Percentiles rank a stretch among this genome's conserved stretches.
phyloP scores from a whole-genome alignment of 2,888 invertebrate species.

The Dyspetes luteomarginatus region DNA sequence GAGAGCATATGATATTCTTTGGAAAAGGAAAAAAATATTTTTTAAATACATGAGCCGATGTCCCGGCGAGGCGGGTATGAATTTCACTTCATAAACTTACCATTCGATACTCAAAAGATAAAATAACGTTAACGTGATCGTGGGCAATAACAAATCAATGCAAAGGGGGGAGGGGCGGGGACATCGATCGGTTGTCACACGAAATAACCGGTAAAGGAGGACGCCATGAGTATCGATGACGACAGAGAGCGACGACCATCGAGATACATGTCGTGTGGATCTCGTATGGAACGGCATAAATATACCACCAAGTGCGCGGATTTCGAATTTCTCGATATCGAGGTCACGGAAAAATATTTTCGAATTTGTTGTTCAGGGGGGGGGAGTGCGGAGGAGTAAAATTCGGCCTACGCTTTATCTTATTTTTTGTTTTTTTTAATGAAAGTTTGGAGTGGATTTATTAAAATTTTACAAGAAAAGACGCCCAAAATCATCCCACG shows the following conservation, averaged over 20 bases:
- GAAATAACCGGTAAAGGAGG: slow-evolving; percentile 32
- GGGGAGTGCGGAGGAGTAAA: neutral
- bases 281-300: slow-evolving; percentile 9
- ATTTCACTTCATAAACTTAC: slow-evolving; percentile 40
- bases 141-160: slow-evolving; percentile 10
- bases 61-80: slow-evolving; percentile 2
- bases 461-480: no score
- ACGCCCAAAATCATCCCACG: no score
- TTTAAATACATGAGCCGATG: neutral
- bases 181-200: slow-evolving; percentile 33
- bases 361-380: neutral
- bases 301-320: neutral
- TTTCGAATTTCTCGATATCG: neutral
- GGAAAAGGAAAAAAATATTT: slow-evolving; percentile 1
- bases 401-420: neutral
- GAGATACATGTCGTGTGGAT: neutral
- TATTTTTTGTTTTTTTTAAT: neutral
- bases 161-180: neutral
- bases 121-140: neutral
- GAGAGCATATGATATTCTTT: slow-evolving; percentile 37
- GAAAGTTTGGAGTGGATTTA: no score
- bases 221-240: slow-evolving; percentile 46
- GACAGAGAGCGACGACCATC: neutral
- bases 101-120: slow-evolving; percentile 25
- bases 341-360: slow-evolving; percentile 1